Base-by-base conservation (phyloP, 2,113 vertebrate species). In the Thinocorus orbignyianus region DNA sequence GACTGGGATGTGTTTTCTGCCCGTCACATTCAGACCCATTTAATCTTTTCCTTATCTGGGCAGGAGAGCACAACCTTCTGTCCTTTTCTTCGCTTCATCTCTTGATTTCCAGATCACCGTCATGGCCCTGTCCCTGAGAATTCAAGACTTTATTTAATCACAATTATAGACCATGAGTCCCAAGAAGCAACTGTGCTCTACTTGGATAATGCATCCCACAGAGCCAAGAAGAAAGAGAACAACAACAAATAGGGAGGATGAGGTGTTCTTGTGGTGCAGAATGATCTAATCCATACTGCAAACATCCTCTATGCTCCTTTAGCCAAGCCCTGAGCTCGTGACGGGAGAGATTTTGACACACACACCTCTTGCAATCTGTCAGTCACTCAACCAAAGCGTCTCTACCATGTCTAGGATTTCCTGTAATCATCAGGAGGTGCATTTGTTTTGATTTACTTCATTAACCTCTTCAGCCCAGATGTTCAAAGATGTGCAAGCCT, bases 1-100 rank as follows among this genome's bases (percentile, higher is more conserved):
- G 24, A 5, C n/a, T 35, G 57, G 30, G 25, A 25, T 1, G 0
- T 1, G 0, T 28, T 52, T 5, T 25, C 17, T 91, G 23, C 6
- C 2, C 28, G 28, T 18, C 17, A 4, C 16, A 60, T 8, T 26
- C 44, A 70, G 35, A 42, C 7, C 5, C 25, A 7, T 48, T 74
- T 37, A 13, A 12, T 35, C 28, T 58, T 17, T 49, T 52, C 9
- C 12, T 76, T 48, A 5, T 17, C 13, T 66, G 14, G 13, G 15
- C 18, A 41, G 28, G 49, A 37, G 41, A 89, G 39, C 39, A 37
- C 18, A 55, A 37, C 11, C 2, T 82, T 84, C 51, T 86, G 13
- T 44, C n/a, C 13, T 39, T 41, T 79, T 52, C 10, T 95, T 23
- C 10, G 4, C 44, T 92, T 52, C 35, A 37, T 31, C 49, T 15